Percentiles rank a stretch among this genome's conserved stretches.
Evolutionary conservation across 1,140 invertebrate species (phyloP).

Genomic region (Cherax destructor): DNA sequence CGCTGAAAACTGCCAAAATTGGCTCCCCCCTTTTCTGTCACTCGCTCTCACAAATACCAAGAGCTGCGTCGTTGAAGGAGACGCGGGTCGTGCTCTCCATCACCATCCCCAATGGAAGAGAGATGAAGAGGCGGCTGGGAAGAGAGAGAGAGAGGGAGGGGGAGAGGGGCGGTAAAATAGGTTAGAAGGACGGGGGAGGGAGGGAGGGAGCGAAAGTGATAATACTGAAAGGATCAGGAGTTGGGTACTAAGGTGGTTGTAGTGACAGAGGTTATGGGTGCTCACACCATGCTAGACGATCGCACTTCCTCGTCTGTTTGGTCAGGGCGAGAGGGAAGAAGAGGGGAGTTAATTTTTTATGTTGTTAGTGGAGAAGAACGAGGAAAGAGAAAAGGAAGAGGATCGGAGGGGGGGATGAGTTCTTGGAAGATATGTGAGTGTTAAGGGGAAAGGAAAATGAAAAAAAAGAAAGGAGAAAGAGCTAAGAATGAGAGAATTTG

Average conservation of each 20-base stretch:
- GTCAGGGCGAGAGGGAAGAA: neutral
- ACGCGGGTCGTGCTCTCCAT: neutral
- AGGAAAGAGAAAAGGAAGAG: neutral
- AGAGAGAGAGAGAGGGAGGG: neutral
- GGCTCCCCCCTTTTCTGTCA: neutral
- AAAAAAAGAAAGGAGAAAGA: neutral
- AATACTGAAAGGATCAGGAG: neutral
- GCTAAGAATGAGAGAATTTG: neutral
- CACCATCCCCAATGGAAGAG: neutral
- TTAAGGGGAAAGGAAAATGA: neutral
- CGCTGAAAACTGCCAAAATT: neutral
- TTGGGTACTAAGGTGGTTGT: too few relatives aligned
- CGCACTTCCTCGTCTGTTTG: neutral
- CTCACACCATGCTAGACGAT: too few relatives aligned
- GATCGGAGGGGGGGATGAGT: neutral
- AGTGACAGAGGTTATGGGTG: too few relatives aligned
- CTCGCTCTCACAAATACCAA: constrained; percentile 3
- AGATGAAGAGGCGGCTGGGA: neutral
- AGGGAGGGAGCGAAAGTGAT: neutral
- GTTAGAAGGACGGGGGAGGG: neutral
- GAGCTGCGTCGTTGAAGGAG: neutral
- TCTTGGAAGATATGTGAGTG: too few relatives aligned
- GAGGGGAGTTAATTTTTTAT: neutral
- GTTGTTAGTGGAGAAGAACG: neutral
- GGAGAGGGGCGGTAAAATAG: neutral